phyloP scores from a whole-genome alignment of 2,113 vertebrate species.

The Agapornis roseicollis region DNA sequence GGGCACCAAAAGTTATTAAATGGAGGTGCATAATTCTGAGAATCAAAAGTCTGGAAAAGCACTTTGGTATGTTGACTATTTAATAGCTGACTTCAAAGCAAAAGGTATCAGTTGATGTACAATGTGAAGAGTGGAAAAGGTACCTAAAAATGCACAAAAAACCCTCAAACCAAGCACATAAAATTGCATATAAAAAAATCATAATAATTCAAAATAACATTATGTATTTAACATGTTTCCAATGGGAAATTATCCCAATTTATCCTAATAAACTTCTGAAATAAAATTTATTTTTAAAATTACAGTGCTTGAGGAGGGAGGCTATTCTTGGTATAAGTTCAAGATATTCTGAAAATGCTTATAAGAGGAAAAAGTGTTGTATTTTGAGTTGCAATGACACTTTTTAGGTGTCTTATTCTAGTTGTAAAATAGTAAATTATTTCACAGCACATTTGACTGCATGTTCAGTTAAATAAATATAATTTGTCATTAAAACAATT shows the following conservation, averaged over 20 bases:
- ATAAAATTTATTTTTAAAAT: not conserved
- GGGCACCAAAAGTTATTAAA: not conserved
- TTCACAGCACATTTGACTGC: not conserved
- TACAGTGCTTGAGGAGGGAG: accelerated
- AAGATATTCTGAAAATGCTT: not conserved
- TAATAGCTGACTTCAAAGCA: not conserved
- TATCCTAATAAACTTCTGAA: not conserved
- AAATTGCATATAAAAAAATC: not conserved
- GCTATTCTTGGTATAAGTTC: not conserved
- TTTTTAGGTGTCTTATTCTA: not conserved
- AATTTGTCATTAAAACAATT: not conserved
- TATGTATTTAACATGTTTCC: not conserved
- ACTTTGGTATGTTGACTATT: not conserved
- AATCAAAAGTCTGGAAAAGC: not conserved
- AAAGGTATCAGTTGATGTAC: not conserved
- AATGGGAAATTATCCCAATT: not conserved
- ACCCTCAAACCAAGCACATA: not conserved
- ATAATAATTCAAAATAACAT: not conserved
- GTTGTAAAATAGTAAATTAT: not conserved
- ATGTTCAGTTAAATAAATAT: not conserved
- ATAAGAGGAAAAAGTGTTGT: not conserved
- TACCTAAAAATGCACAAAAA: not conserved
- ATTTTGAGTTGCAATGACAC: not conserved
- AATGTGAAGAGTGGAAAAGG: not conserved
- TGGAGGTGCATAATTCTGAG: not conserved